Evolutionary conservation across 2,113 vertebrate genomes (phyloP), one percentile per base, ranked within the genome.

Genomic region (Campylorhamphus procurvoides): DNA sequence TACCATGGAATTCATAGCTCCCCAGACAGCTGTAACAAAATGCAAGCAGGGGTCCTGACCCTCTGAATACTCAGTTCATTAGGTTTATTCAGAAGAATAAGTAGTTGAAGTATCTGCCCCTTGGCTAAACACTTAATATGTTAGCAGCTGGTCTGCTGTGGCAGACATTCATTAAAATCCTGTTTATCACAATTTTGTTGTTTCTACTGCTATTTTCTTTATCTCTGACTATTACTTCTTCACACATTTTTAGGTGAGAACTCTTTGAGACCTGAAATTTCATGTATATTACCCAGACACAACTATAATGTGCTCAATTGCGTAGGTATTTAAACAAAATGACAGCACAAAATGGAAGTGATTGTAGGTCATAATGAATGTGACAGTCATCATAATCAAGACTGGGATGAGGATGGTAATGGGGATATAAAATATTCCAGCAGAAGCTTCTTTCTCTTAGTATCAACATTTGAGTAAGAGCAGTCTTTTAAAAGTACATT

Each of bases 21-120:
- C 81, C 67, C 50, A 85, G 82, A 59, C 67, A 96, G 63, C 47
- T 76, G 68, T 90, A 74, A 80, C 20, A 64, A 91, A 91, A 90
- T 31, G 23, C 47, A 71, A 59, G 63, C 42, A 90, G 42, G 46
- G 64, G 14, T 80, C 50, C 28, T 90, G 79, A 88, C 79, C 85
- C 86, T 63, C 35, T 24, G 71, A 78, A 83, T 69, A 16, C 46
- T 88, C 75, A 62, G 79, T 80, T 86, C 55, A n/a, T 58, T 86
- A 46, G 58, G 33, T 87, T 94, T 89, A 29, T 87, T 73, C 67
- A 69, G 67, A 29, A 83, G 40, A 85, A 59, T 31, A 87, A 87
- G 87, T 37, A 77, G 39, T 47, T 94, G 58, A 84, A 93, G 58
- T 27, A 75, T 63, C 49, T 73, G 16, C 25, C 23, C 37, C 91